These are phyloP conservation scores for Sylvietta virens DNA, from an alignment of 2,113 vertebrate genomes.

Conservation along the genomic window DNA sequence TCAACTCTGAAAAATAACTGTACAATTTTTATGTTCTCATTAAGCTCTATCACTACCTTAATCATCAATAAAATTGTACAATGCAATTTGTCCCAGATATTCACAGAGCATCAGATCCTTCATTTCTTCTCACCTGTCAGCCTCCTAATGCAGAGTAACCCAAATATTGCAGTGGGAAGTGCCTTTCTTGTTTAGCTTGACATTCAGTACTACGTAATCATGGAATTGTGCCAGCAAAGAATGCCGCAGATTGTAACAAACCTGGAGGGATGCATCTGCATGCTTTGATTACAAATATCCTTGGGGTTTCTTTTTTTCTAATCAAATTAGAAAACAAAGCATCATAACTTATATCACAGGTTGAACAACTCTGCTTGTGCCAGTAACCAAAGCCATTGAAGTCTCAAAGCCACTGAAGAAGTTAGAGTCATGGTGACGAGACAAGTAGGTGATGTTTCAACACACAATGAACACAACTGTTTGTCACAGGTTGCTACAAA, in stretches of 20 bases:
- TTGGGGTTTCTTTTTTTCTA: not conserved
- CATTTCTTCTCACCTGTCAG: not conserved
- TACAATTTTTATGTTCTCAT: not conserved
- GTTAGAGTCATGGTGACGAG: not conserved
- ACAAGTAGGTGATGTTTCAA: not conserved
- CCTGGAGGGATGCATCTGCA: not conserved
- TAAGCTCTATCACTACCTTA: not conserved
- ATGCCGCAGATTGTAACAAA: not conserved
- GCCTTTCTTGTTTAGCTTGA: not conserved
- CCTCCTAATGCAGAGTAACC: not conserved
- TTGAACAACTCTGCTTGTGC: not conserved
- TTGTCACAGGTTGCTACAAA: not conserved
- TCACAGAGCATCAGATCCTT: not conserved
- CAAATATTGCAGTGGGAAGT: not conserved
- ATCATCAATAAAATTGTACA: not conserved
- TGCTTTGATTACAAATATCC: not conserved
- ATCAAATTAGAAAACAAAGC: not conserved
- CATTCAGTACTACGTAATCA: rapidly evolving
- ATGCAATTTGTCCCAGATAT: not conserved
- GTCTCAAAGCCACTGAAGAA: not conserved
- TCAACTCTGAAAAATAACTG: not conserved
- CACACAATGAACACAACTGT: not conserved
- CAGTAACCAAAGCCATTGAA: not conserved
- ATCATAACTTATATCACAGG: not conserved
- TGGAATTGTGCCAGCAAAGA: not conserved